These are phyloP conservation scores for Drosophila recens DNA, from an alignment of 2,888 invertebrate species.

Conservation along the genomic window DNA sequence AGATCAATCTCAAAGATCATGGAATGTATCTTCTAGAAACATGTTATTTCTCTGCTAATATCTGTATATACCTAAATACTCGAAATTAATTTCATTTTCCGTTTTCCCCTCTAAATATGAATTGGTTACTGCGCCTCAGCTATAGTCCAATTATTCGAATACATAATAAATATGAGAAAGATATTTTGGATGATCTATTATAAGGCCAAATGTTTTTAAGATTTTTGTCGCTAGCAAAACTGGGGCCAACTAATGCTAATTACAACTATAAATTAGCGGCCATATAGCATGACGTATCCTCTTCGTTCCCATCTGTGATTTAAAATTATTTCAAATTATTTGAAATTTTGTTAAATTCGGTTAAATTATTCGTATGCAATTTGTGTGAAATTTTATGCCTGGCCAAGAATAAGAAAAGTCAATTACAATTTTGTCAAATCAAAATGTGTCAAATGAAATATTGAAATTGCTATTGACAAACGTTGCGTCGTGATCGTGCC, in stretches of 20 bases:
- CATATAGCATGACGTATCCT: slow-evolving; percentile 58
- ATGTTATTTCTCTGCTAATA: too few relatives aligned
- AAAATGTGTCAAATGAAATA: slow-evolving; percentile 49
- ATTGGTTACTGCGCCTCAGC: slow-evolving; percentile 32
- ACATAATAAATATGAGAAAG: slow-evolving; percentile 13
- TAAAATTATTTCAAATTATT: slow-evolving; percentile 13
- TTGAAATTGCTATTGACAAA: slow-evolving; percentile 31
- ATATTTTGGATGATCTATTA: slow-evolving; percentile 60
- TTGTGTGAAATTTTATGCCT: slow-evolving; percentile 60
- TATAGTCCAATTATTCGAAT: slow-evolving; percentile 2
- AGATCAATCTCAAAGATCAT: too few relatives aligned
- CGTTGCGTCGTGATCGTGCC: slow-evolving; percentile 13
- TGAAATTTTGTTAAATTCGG: slow-evolving; percentile 17
- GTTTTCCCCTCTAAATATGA: background rate
- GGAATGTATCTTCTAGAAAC: too few relatives aligned
- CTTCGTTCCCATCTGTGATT: slow-evolving; percentile 4
- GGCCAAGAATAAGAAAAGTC: slow-evolving; percentile 29
- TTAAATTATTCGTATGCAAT: slow-evolving; percentile 22
- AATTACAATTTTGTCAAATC: slow-evolving; percentile 48
- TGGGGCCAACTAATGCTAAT: slow-evolving; percentile 57
- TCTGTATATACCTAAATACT: background rate
- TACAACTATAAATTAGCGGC: slow-evolving; percentile 76
- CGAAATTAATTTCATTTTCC: background rate
- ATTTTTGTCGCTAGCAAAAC: background rate
- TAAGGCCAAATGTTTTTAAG: slow-evolving; percentile 37